These are phyloP conservation scores for Colius striatus DNA, from an alignment of 2,113 vertebrate species.

Conservation along the genomic window DNA sequence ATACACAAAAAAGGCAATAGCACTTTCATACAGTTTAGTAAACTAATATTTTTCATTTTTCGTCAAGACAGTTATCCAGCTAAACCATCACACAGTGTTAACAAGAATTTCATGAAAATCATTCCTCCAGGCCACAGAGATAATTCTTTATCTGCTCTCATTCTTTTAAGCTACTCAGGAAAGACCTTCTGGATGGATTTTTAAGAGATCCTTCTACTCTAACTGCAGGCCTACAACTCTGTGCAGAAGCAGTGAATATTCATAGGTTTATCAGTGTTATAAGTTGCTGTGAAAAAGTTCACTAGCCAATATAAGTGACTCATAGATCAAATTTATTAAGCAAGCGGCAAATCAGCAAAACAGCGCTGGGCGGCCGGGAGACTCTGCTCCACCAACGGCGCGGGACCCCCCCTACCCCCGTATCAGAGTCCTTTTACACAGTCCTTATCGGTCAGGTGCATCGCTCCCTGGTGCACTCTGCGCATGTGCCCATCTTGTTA, in stretches of 20 bases:
- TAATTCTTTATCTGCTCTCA: not conserved
- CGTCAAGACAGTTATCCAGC: not conserved
- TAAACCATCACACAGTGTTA: not conserved
- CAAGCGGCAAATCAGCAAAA: too few species aligned
- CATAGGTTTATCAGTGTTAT: not conserved
- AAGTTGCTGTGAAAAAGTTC: too few species aligned
- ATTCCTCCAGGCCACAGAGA: not conserved
- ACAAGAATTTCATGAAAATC: not conserved
- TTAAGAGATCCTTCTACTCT: not conserved
- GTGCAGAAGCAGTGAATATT: not conserved
- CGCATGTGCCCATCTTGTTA: too few species aligned
- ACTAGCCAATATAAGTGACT: too few species aligned
- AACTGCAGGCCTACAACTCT: not conserved
- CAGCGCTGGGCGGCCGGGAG: too few species aligned
- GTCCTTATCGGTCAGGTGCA: too few species aligned
- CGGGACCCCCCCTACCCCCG: too few species aligned
- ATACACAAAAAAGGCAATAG: not conserved
- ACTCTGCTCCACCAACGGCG: too few species aligned
- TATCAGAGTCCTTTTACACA: too few species aligned
- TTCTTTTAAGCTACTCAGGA: not conserved
- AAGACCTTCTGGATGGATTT: not conserved
- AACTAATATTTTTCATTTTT: not conserved
- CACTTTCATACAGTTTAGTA: not conserved
- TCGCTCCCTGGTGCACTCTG: too few species aligned
- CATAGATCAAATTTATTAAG: too few species aligned